Base-by-base conservation (phyloP, 2,797 vertebrate species). In the Coregonus suidteri region DNA sequence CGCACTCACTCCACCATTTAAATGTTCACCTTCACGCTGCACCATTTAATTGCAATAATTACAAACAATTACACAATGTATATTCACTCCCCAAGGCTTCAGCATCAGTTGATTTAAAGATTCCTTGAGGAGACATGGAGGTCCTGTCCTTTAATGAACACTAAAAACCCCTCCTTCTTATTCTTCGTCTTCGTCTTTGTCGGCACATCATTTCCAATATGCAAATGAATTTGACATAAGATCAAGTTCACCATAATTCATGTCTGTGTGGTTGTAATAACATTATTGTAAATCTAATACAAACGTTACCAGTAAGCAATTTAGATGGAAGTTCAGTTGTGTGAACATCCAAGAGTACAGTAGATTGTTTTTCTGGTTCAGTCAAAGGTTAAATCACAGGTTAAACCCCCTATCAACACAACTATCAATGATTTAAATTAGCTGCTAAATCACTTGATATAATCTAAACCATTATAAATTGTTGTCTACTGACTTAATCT, bases 21-120 rank as follows among this genome's bases (percentile, higher is more conserved):
- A 25, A 25, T 7, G 25, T 20, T 6, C 6, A 16, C 54, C 13
- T 35, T 71, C 14, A 86, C 86, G 83, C 79, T 71, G 71, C 73
- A 77, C 72, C 71, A 74, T 68, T 86, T 91, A 91, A 93, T 88
- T 84, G 85, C 82, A 77, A 87, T 81, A 87, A 93, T 92, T 92
- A 92, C 84, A 84, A 90, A 86, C 80, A 88, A 91, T 92, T 91
- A 91, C 84, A 82, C 56, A 3, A 79, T 86, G 81, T 77, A 82
- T 88, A 11, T 31, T 77, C 53, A 56, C 67, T 11, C 52, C 65
- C n/a, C 13, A 20, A 77, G 84, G 84, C 67, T 75, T 71, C 70
- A 59, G 16, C n/a, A 25, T 18, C 53, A 41, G 35, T 20, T 16
- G 75, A 64, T 74, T 89, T 80, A 73, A 69, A 41, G 65, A 62